Base-by-base conservation (phyloP, 2,797 vertebrate genomes). In the Propithecus deckenii region DNA sequence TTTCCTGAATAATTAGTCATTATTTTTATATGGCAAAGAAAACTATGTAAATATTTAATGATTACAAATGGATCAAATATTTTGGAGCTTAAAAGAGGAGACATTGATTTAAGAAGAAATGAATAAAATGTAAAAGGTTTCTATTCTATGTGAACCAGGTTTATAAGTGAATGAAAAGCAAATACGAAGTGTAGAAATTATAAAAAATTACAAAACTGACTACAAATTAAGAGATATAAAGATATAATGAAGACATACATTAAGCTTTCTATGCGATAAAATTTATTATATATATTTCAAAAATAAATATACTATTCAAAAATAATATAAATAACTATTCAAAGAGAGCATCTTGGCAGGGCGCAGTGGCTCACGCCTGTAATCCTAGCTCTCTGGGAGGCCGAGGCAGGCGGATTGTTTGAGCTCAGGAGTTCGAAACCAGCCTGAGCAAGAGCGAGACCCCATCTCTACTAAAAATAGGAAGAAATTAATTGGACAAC, bases 121-220 rank as follows among this genome's bases (percentile, higher is more conserved):
- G 30, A 81, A 91, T 87, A 79, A 93, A 92, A 89, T 61, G 14
- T 2, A 92, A 90, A 89, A 89, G 5, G 65, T 61, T 63, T 69
- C 30, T 86, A 48, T 93, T 86, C 83, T 74, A 84, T 83, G 3
- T 55, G 23, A 91, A 52, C 28, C 11, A 89, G 8, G 1, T 48
- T 95, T 75, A 65, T 30, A 90, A 81, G 5, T 88, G 88, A 83
- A 86, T 78, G 83, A 91, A 88, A 86, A 74, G 55, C 22, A 96
- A 86, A 50, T 46, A 41, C 2, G 35, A 95, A 43, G 9, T 86
- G 5, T 78, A 48, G 22, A 84, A 83, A 86, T 72, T 91, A 61
- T 1, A 59, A 72, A 93, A 79, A 78, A 28, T 86, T 69, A 22
- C 3, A 86, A 72, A 87, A 69, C 22, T 94, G 4, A 81, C 8